Conservation (phyloP, 35 echinoderm and acorn worm species). For the Anneissia japonica region DNA sequence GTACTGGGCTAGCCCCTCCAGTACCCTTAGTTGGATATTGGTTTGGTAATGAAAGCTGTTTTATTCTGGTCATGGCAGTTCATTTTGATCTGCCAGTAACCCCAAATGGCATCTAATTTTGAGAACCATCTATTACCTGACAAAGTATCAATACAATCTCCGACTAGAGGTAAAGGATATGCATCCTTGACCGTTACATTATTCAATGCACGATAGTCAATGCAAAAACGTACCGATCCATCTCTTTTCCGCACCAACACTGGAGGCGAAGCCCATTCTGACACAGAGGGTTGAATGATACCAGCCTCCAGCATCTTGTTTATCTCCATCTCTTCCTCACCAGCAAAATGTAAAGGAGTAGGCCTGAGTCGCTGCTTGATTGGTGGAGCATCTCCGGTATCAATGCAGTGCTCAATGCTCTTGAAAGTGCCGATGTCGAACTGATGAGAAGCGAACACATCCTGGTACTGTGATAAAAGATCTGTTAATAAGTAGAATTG, state of each 20-base stretch:
- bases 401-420: slow-evolving; percentile 14
- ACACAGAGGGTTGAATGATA: slow-evolving; percentile 13
- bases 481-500: too few species aligned
- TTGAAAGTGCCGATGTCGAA: slow-evolving; percentile 28
- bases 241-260: slow-evolving; percentile 13
- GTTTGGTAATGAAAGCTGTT: slow-evolving; percentile 23
- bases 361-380: slow-evolving; percentile 29
- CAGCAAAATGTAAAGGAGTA: slow-evolving; percentile 17
- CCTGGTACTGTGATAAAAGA: too few species aligned
- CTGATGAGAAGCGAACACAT: slow-evolving; percentile 23
- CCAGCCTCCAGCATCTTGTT: slow-evolving; percentile 8
- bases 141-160: slow-evolving; percentile 34
- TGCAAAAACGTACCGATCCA: not conserved
- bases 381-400: slow-evolving; percentile 29
- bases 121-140: slow-evolving; percentile 26
- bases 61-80: slow-evolving; percentile 1
- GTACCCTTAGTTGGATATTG: too few species aligned
- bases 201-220: slow-evolving; percentile 30
- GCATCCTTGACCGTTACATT: slow-evolving; percentile 27
- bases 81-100: slow-evolving; percentile 23
- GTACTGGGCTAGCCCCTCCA: too few species aligned
- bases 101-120: slow-evolving; percentile 8
- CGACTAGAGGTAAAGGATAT: slow-evolving; percentile 38
- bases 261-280: slow-evolving; percentile 33
- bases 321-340: slow-evolving; percentile 24